Evolutionary conservation across 2,797 vertebrate species (phyloP), one percentile per base, ranked within the genome.

Genomic region (Sparus aurata): DNA sequence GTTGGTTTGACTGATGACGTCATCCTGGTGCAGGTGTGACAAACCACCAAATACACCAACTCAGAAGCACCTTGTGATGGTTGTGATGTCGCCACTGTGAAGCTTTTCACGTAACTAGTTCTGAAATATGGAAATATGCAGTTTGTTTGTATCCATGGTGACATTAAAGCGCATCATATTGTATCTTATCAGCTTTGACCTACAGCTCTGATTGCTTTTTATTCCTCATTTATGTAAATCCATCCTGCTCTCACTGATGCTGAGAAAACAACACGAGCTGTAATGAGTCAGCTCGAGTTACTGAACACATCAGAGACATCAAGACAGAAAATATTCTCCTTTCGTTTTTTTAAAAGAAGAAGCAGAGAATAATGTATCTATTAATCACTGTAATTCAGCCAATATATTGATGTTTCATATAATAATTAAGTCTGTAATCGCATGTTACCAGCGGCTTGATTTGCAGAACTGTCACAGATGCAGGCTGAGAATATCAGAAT

Each of bases 211-310:
- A 73, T 73, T 67, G 46, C 3, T 73, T 74, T 63, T 68, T 52
- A 41, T 49, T 77, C 6, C 38, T 38, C 38, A 38, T 38, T 38
- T 38, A 38, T 11, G 9, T 38, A 38, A 38, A 38, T 38, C 38
- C 15, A 49, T 30, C 15, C 1, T 11, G 47, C 34, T 73, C 53
- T n/a, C 63, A 69, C 27, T 71, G n/a, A 79, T 57, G 43, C 57
- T 63, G 60, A 43, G 20, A 23, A 69, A 71, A 75, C 25, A 72
- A 52, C 34, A 53, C 60, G 54, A 49, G 58, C 65, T 69, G 76
- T 72, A 50, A 68, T 73, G 17, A 80, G 79, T 80, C 57, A 75
- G 38, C 23, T 80, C 20, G 23, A 49, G 20, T 71, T 69, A 55
- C 46, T 20, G 0, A 69, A 60, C 53, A 55, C 17, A 75, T 4